phyloP scores from a whole-genome alignment of 2,888 invertebrate genomes.

The Mythimna pallens region DNA sequence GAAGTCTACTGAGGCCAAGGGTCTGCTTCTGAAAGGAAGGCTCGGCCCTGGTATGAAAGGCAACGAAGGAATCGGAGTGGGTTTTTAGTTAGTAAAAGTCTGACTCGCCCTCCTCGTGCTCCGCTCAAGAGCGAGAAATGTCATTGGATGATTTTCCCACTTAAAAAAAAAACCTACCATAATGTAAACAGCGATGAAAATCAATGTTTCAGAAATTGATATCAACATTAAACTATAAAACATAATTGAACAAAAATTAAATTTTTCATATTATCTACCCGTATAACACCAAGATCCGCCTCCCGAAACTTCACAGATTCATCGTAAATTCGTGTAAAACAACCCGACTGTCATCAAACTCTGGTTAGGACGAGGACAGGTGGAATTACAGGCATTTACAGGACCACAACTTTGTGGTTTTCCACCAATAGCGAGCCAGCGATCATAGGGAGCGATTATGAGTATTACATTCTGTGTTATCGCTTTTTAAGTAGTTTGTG shows the following conservation, averaged over 20 bases:
- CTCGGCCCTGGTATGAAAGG: too few species aligned
- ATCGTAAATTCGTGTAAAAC: slow-evolving; percentile 70
- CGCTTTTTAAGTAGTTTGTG: slow-evolving; percentile 24
- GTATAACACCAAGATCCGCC: slow-evolving; percentile 37
- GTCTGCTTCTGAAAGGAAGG: too few species aligned
- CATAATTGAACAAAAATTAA: neutral
- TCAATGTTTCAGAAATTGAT: too few species aligned
- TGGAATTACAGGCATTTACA: slow-evolving; percentile 75
- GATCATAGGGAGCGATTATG: slow-evolving; percentile 44
- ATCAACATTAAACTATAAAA: too few species aligned
- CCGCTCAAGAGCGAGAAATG: too few species aligned
- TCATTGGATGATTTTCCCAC: too few species aligned
- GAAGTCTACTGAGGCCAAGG: too few species aligned
- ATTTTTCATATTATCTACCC: slow-evolving; percentile 32
- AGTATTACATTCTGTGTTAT: slow-evolving; percentile 28
- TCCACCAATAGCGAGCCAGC: slow-evolving; percentile 62
- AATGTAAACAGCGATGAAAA: too few species aligned
- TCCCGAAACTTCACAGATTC: slow-evolving; percentile 70
- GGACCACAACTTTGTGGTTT: slow-evolving; percentile 63
- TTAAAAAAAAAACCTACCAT: too few species aligned
- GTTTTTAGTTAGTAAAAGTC: too few species aligned
- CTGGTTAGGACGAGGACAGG: slow-evolving; percentile 79
- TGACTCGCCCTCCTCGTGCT: too few species aligned
- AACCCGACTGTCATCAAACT: slow-evolving; percentile 77
- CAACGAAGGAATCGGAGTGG: too few species aligned